These are phyloP conservation scores for Falco columbarius DNA, from an alignment of 2,797 vertebrate species.

Conservation along the genomic window DNA sequence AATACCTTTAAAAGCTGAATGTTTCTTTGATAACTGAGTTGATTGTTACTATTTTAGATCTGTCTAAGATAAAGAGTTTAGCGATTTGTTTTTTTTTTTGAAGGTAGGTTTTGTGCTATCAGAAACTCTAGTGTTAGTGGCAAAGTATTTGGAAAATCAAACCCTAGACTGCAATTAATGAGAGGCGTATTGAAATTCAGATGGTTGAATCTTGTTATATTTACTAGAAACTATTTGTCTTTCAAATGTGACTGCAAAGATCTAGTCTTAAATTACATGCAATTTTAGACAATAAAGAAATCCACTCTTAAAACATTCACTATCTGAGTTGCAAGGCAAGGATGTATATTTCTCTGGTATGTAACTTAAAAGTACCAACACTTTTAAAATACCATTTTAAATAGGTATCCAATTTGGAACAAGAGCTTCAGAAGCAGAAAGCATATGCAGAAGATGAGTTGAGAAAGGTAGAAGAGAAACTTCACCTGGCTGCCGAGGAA, in stretches of 20 bases:
- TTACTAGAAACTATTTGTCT: not conserved
- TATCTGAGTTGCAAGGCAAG: not conserved
- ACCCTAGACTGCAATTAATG: not conserved
- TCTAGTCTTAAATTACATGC: not conserved
- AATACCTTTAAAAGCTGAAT: not conserved
- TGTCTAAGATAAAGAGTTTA: not conserved
- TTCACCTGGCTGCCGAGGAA: conserved; percentile 72
- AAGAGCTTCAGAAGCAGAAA: conserved; percentile 85
- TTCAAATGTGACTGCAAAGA: not conserved
- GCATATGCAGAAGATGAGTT: conserved; percentile 77
- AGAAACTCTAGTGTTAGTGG: not conserved
- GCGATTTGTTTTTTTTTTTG: not conserved
- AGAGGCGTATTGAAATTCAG: not conserved
- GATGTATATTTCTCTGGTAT: not conserved
- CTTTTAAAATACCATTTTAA: not conserved
- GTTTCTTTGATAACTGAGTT: not conserved
- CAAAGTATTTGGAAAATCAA: not conserved
- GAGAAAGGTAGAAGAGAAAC: conserved; percentile 78
- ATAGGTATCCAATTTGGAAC: conserved; percentile 88
- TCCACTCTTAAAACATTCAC: not conserved
- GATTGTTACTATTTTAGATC: not conserved
- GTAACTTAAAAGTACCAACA: not conserved
- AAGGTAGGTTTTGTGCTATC: not conserved
- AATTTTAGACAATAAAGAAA: not conserved
- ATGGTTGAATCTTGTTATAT: not conserved